Conservation (phyloP, 2,888 invertebrate genomes). For the Neuroscelio doddi region DNA sequence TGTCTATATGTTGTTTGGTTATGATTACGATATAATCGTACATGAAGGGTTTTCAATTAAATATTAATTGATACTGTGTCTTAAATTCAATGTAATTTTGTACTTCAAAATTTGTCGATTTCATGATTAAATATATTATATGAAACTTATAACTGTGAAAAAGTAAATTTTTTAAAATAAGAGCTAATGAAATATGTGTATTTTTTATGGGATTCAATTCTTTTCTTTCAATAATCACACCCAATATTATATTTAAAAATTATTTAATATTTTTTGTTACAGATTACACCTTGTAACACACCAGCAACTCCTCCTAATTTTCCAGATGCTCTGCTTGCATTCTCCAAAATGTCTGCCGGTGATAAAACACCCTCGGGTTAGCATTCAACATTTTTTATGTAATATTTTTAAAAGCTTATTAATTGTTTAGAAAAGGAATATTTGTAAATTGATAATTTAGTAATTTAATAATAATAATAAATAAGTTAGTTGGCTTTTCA, state of each 20-base stretch:
- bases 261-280: slow-evolving; percentile 58
- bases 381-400: slow-evolving; percentile 24
- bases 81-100: no score
- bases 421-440: no score
- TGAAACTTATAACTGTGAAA: no score
- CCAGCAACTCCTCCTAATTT: slow-evolving; percentile 96
- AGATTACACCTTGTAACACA: slow-evolving; percentile 94
- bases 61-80: background rate
- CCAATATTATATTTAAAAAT: background rate
- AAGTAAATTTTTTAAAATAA: no score
- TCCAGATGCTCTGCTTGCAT: slow-evolving; percentile 90
- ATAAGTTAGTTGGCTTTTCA: background rate
- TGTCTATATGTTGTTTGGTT: no score
- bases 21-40: no score
- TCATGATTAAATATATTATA: no score
- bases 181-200: no score
- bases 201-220: no score
- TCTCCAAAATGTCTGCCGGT: slow-evolving; percentile 88
- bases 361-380: slow-evolving; percentile 74
- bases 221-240: no score
- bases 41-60: background rate
- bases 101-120: no score
- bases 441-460: background rate
- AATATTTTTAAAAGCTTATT: no score
- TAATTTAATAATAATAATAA: background rate